Base-by-base conservation (phyloP, 1,140 invertebrate species). In the Contarinia nasturtii region DNA sequence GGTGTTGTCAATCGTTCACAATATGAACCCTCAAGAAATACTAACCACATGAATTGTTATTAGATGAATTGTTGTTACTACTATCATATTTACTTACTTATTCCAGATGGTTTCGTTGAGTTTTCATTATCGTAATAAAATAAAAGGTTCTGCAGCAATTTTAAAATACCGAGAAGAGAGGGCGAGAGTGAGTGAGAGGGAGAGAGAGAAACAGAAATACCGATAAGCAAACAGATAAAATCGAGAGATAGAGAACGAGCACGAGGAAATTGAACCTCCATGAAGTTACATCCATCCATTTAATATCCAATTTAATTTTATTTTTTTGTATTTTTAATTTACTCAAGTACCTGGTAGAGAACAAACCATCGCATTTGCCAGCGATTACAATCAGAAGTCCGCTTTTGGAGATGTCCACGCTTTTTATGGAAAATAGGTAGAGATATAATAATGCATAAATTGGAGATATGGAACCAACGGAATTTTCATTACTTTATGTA, bases 321-420 rank as follows among this genome's bases (percentile, higher is more conserved):
- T 15, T 47, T 61, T 64, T n/a, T n/a, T n/a, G n/a, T 27, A 27
- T 5, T 27, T 27, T 27, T 27, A 27, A 27, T 27, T 27, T 10
- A 27, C 27, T 27, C 27, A 27, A 27, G 27, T 59, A 85, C 82
- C 76, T 93, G 89, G 61, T 92, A 93, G 2, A 94, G 73, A 19
- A 88, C 75, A 61, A 93, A 93, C 78, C 84, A 93, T 33, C 87
- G 67, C 37, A 83, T 67, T 63, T 91, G 87, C 89, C 89, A 94
- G 65, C 89, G 90, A 47, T 75, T 77, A 49, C 75, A 82, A 60
- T 91, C 87, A 1, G 84, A 76, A 41, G 82, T 86, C 48, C 82
- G 70, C 65, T 93, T 93, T 66, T 86, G 80, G 48, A 93, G 71
- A 65, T 82, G 82, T 22, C 89, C 88, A 21, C 76, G 70, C 63